A percentile compares a stretch with the other conserved stretches of the same genome.
Conservation (phyloP, 2,113 vertebrate species). For the Falco punctatus region DNA sequence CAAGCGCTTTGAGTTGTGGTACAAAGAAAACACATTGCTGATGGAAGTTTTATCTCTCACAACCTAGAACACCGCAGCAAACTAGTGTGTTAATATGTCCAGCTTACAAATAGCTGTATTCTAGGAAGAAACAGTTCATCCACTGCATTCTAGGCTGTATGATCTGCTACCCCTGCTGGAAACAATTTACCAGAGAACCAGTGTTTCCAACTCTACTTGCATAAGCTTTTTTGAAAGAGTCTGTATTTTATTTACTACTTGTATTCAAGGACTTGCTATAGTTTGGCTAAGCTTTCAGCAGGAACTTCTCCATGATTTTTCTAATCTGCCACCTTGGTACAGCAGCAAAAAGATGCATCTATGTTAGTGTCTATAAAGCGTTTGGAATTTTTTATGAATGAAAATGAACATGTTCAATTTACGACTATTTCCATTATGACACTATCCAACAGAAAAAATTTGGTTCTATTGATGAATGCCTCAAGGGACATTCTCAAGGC, state of each 20-base stretch:
- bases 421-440: background rate
- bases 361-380: background rate
- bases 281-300: background rate
- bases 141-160: background rate
- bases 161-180: background rate
- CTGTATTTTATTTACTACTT: background rate
- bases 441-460: background rate
- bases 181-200: background rate
- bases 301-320: background rate
- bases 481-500: background rate
- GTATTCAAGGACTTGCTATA: background rate
- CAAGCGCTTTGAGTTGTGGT: background rate
- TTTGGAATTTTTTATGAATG: slow-evolving; percentile 19
- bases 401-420: background rate
- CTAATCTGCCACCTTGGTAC: background rate
- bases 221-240: background rate
- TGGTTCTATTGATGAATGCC: slow-evolving; percentile 17
- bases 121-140: background rate
- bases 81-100: background rate
- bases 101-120: background rate
- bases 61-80: background rate
- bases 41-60: background rate
- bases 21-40: background rate
- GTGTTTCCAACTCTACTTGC: background rate
- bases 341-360: background rate